Evolutionary conservation across 2,797 vertebrate species (phyloP).

Genomic region (Oreochromis grahami): DNA sequence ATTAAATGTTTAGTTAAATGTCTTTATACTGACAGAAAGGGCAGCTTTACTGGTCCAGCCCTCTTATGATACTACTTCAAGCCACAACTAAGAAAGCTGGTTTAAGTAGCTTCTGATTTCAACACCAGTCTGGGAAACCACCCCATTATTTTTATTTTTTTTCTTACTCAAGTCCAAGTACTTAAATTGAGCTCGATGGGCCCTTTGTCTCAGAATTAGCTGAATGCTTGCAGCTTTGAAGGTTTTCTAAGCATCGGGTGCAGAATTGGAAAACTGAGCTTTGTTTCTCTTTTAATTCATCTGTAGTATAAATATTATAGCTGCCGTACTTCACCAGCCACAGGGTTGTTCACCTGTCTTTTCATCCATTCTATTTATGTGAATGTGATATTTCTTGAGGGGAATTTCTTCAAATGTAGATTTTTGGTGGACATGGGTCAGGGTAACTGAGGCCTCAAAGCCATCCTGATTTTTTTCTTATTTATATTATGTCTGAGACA

Average conservation of each 20-base stretch:
- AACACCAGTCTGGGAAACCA: not conserved
- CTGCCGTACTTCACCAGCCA: not conserved
- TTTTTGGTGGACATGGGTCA: not conserved
- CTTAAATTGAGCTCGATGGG: not conserved
- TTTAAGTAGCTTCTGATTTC: not conserved
- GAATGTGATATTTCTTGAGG: not conserved
- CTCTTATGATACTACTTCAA: not conserved
- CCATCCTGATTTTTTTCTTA: not conserved
- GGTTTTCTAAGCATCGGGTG: not conserved
- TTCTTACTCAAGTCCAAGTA: not conserved
- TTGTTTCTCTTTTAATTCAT: not conserved
- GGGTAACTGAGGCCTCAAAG: not conserved
- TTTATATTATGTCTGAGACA: not conserved
- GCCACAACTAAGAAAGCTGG: not conserved
- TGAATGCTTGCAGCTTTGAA: not conserved
- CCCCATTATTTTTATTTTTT: not conserved
- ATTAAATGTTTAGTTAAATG: not conserved
- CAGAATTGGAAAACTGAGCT: not conserved
- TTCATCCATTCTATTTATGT: not conserved
- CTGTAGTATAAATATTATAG: not conserved
- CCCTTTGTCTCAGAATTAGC: not conserved
- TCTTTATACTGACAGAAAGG: not conserved
- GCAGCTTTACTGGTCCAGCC: not conserved
- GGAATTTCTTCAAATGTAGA: not conserved
- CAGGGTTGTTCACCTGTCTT: not conserved